phyloP scores from a whole-genome alignment of 2,797 vertebrate genomes.

The Macropodus opercularis region DNA sequence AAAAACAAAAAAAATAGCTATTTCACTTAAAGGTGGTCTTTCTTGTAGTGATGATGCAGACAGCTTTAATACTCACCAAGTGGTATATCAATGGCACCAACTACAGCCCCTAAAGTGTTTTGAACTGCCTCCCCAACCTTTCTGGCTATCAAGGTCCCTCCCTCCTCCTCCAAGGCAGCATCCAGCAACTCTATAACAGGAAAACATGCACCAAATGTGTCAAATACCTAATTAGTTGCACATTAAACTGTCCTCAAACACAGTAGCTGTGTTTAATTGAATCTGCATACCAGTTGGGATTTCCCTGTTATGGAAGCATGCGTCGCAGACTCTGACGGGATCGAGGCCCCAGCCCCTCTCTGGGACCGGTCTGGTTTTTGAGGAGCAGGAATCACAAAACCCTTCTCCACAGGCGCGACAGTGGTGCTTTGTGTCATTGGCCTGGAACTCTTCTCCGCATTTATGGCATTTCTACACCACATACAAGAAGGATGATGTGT shows the following conservation, averaged over 20 bases:
- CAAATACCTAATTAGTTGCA: not conserved
- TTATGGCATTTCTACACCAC: conserved; percentile 89
- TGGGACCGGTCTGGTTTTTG: conserved; percentile 91
- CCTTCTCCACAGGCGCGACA: conserved; percentile 97
- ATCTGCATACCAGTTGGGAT: conserved; percentile 74
- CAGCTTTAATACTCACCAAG: conserved; percentile 84
- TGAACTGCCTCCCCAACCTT: conserved; percentile 98
- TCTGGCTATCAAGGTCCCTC: conserved; percentile 93
- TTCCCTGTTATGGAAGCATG: conserved; percentile 85
- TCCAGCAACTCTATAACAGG: conserved; percentile 78
- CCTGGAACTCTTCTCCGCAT: conserved; percentile 89
- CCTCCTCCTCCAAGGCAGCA: conserved; percentile 87
- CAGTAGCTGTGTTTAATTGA: not conserved
- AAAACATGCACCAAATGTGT: not conserved
- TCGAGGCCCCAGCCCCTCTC: conserved; percentile 97
- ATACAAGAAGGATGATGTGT: not conserved
- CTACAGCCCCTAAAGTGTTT: conserved; percentile 95
- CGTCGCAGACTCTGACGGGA: conserved; percentile 93
- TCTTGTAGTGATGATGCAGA: not conserved
- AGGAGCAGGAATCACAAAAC: conserved; percentile 95
- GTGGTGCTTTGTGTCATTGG: conserved; percentile 96
- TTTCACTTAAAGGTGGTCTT: not conserved
- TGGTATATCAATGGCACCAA: conserved; percentile 97
- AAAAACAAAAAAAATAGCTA: no score
- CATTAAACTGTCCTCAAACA: no score